Evolutionary conservation across 2,888 invertebrate species (phyloP).

Genomic region (Synanthedon andrenaeformis): DNA sequence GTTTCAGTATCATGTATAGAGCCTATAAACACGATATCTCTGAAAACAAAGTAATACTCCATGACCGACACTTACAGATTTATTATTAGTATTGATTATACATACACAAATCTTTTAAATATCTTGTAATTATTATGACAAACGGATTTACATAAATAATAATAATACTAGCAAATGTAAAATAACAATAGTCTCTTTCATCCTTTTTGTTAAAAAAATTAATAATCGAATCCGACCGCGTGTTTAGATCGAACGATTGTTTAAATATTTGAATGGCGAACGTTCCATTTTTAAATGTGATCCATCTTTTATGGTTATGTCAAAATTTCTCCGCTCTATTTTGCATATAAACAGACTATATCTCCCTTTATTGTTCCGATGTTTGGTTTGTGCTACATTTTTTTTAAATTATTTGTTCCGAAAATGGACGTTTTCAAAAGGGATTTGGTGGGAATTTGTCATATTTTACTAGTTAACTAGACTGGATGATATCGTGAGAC

Average conservation of each 20-base stretch:
- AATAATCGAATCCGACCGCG: constrained; percentile 23
- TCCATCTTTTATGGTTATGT: constrained; percentile 62
- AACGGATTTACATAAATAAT: too few relatives aligned
- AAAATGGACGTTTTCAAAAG: constrained; percentile 8
- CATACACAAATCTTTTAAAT: too few relatives aligned
- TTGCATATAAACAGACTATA: constrained; percentile 56
- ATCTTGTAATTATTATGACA: too few relatives aligned
- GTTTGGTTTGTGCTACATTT: constrained; percentile 25
- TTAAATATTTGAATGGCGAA: constrained; percentile 28
- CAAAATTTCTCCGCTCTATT: constrained; percentile 41
- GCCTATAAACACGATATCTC: too few relatives aligned
- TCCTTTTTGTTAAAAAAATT: constrained; percentile 10
- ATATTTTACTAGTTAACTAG: too few relatives aligned
- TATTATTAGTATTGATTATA: too few relatives aligned
- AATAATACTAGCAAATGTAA: not conserved
- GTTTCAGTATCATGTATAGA: too few relatives aligned
- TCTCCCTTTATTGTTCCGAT: constrained; percentile 22
- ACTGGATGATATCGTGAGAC: too few relatives aligned
- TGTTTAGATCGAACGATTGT: constrained; percentile 36
- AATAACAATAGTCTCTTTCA: not conserved
- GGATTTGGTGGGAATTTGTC: not conserved
- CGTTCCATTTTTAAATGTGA: constrained; percentile 42
- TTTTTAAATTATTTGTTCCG: constrained; percentile 12
- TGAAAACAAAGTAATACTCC: too few relatives aligned
- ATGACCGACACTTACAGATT: too few relatives aligned